These are phyloP conservation scores for Acanthosepion esculentum DNA, from an alignment of 2,888 invertebrate species.

Conservation along the genomic window DNA sequence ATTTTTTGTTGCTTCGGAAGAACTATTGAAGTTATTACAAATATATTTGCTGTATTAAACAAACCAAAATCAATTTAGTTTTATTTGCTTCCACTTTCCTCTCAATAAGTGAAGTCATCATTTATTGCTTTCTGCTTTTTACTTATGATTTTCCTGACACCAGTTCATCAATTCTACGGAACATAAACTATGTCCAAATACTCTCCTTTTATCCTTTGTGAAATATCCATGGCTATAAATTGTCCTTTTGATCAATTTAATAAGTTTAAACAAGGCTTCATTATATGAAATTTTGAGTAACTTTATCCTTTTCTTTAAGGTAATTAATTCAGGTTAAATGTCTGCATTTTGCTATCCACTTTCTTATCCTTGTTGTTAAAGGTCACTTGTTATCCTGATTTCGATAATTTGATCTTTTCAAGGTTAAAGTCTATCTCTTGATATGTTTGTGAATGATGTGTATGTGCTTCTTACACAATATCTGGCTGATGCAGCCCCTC, in stretches of 20 bases:
- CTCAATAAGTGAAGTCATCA: neutral
- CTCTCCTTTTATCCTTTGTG: neutral
- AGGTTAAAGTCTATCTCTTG: neutral
- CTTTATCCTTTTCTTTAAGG: neutral
- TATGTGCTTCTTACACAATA: neutral
- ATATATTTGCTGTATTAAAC: neutral
- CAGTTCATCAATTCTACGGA: neutral
- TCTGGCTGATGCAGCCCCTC: neutral
- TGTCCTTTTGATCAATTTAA: neutral
- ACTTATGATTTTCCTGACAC: neutral
- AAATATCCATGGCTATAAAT: neutral
- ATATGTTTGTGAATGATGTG: neutral
- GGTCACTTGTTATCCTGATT: neutral
- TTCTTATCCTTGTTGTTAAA: neutral
- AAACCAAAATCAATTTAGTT: neutral
- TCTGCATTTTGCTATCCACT: neutral
- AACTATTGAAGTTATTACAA: neutral
- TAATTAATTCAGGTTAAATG: neutral
- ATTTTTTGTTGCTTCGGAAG: neutral
- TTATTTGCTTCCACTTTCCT: neutral
- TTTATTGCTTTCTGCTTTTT: neutral
- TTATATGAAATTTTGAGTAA: neutral
- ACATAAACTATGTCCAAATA: neutral
- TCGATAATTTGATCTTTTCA: neutral
- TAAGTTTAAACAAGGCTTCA: neutral